Evolutionary conservation across 2,113 vertebrate species (phyloP).

Genomic region (Noturus placidus): DNA sequence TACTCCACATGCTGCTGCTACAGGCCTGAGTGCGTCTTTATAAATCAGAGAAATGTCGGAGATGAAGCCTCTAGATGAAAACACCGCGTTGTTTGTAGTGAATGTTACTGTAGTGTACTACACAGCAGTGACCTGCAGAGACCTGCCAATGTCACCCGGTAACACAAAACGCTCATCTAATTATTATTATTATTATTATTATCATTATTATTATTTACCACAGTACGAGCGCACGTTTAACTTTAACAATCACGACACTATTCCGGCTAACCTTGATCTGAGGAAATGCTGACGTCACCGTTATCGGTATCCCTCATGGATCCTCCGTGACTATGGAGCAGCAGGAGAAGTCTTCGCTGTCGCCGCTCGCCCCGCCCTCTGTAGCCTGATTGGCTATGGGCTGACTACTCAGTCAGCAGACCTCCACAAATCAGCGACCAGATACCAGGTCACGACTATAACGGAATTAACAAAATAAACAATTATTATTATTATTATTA

Average conservation of each 20-base stretch:
- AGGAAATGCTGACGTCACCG: not conserved
- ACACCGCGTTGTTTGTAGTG: not conserved
- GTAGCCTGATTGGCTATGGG: not conserved
- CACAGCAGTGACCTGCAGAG: not conserved
- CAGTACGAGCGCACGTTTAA: not conserved
- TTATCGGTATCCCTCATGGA: not conserved
- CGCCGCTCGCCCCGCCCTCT: constrained; percentile 12
- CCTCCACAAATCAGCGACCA: constrained; percentile 10
- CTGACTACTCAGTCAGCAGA: not conserved
- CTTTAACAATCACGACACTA: not conserved
- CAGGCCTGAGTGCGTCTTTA: not conserved
- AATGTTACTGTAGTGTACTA: not conserved
- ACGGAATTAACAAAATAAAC: not conserved
- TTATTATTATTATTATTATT: too few species aligned
- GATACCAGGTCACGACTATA: not conserved
- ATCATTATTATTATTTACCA: not conserved
- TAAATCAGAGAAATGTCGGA: too few species aligned
- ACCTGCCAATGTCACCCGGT: not conserved
- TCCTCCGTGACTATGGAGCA: not conserved
- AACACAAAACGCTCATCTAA: not conserved
- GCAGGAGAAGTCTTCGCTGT: not conserved
- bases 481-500: not conserved
- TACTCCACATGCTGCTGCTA: not conserved
- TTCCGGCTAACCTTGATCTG: not conserved
- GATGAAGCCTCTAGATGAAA: not conserved